Evolutionary conservation across 1,140 invertebrate species (phyloP).

Genomic region (Periplaneta americana): DNA sequence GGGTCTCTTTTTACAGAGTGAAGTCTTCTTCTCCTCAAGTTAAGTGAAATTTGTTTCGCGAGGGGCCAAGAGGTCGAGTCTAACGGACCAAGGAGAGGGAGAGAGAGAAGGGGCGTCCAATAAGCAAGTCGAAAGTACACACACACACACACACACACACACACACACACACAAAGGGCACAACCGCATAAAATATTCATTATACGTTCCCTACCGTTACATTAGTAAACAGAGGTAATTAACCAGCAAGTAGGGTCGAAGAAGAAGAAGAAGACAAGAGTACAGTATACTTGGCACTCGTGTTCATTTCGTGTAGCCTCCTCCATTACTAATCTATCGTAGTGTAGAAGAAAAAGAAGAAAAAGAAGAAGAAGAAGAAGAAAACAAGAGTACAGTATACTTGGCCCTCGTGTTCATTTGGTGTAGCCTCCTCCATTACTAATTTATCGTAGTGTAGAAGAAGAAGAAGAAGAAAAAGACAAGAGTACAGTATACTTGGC

Average conservation of each 20-base stretch:
- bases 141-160: neutral
- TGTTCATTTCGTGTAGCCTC: conserved; percentile 4
- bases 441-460: no score
- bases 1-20: neutral
- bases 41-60: conserved; percentile 10
- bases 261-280: neutral
- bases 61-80: neutral
- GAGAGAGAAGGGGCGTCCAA: neutral
- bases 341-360: neutral
- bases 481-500: no score
- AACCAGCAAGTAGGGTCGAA: neutral
- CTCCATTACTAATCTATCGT: conserved; percentile 3
- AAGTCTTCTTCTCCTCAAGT: neutral
- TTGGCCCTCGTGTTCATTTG: no score
- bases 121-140: neutral
- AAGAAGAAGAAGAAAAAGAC: no score
- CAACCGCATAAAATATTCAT: conserved; percentile 3
- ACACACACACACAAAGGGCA: neutral
- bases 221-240: conserved; percentile 11
- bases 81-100: neutral
- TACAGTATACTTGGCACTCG: neutral
- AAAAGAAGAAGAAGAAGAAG: no score
- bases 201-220: conserved; percentile 2
- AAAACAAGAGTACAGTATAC: no score
- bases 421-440: no score